These are phyloP conservation scores for Camponotus pennsylvanicus DNA, from an alignment of 1,140 invertebrate species.

Conservation along the genomic window DNA sequence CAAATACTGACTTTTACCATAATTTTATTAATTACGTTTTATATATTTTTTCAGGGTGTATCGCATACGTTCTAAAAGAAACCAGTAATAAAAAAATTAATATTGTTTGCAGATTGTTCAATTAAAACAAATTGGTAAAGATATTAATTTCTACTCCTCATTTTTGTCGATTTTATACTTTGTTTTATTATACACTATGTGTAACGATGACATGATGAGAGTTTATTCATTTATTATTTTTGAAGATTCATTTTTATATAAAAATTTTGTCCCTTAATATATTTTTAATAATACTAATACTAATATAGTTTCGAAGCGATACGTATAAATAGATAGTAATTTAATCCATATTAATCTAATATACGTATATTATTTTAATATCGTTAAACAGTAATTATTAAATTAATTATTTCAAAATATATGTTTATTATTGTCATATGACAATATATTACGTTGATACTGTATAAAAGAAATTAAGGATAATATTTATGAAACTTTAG, in stretches of 20 bases:
- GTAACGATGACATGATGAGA: background rate
- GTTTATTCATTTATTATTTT: background rate
- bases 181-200: background rate
- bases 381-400: background rate
- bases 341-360: background rate
- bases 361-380: too few relatives aligned
- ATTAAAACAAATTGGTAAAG: background rate
- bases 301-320: background rate
- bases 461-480: background rate
- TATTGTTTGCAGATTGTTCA: background rate
- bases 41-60: background rate
- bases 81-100: background rate
- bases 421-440: background rate
- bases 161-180: background rate
- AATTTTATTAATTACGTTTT: conserved; percentile 6
- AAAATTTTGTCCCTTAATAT: too few relatives aligned
- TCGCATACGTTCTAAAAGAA: background rate
- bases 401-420: conserved; percentile 23
- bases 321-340: background rate
- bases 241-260: too few relatives aligned
- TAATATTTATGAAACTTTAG: background rate
- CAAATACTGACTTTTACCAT: background rate
- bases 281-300: too few relatives aligned
- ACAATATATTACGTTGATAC: background rate
- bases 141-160: background rate